Evolutionary conservation across 2,888 invertebrate genomes (phyloP).

Genomic region (Sipha maydis): DNA sequence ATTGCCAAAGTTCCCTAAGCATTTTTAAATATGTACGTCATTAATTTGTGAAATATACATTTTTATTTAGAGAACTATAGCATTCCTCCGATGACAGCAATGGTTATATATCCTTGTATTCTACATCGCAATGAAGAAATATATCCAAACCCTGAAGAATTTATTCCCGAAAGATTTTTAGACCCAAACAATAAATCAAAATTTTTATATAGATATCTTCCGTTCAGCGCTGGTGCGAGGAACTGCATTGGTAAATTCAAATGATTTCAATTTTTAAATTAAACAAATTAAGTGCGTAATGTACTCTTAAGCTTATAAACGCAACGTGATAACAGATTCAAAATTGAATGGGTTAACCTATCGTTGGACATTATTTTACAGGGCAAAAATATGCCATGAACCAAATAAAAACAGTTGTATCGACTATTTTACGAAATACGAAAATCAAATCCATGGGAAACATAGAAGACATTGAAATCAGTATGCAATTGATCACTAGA

Average conservation of each 20-base stretch:
- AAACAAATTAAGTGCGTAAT: too few species aligned
- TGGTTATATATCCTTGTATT: constrained; percentile 64
- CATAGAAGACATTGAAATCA: constrained; percentile 62
- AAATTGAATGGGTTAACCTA: not conserved
- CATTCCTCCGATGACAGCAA: constrained; percentile 64
- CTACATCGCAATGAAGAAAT: constrained; percentile 67
- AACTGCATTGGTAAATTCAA: constrained; percentile 67
- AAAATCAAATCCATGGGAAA: constrained; percentile 63
- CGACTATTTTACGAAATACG: constrained; percentile 64
- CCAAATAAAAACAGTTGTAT: constrained; percentile 65
- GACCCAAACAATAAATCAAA: constrained; percentile 67
- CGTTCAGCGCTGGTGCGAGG: constrained; percentile 69
- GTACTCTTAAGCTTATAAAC: too few species aligned
- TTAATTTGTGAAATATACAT: not conserved
- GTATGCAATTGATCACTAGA: not conserved
- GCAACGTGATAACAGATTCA: too few species aligned
- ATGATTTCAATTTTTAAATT: not conserved
- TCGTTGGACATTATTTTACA: not conserved
- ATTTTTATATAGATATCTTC: constrained; percentile 66
- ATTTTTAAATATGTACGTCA: too few species aligned
- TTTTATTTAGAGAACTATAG: constrained; percentile 51
- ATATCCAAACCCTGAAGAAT: constrained; percentile 69
- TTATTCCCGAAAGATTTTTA: constrained; percentile 69
- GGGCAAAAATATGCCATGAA: constrained; percentile 65
- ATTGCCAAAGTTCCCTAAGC: too few species aligned